Evolutionary conservation across 2,113 vertebrate species (phyloP), one percentile per base, ranked within the genome.

Genomic region (Theristicus caerulescens): DNA sequence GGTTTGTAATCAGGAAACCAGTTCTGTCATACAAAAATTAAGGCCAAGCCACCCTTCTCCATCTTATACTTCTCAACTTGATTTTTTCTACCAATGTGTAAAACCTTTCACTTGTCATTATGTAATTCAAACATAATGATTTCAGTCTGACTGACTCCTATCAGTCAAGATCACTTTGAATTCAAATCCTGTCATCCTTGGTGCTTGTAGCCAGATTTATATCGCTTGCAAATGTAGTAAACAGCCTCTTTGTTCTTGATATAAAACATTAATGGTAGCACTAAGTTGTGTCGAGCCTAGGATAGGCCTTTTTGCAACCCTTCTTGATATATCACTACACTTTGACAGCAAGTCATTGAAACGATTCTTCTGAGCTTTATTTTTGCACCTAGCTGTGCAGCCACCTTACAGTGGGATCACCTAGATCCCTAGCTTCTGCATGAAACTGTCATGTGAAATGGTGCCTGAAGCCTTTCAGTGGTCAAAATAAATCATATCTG

Each of bases 401-500:
- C 36, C 65, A 62, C 77, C 76, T 91, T 69, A 29, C 65, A 64
- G 65, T 17, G 55, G 58, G 21, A 94, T 70, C 59, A 76, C 47
- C 64, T 86, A 78, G 72, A 78, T 78, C 64, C 38, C 32, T 38
- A 71, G n/a, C 22, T 94, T 55, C 69, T 82, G 42, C 2, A 4
- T 52, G 59, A 84, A 89, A 76, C 69, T 82, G 77, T 67, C 94
- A 61, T 61, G 61, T 59, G 59, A 96, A 94, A 91, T 67, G 65
- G 47, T 86, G n/a, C 73, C 86, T 91, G 66, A 91, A 96, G 91
- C 21, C n/a, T 82, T 86, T 52, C 42, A 52, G 12, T 42, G 57
- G 65, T 91, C 95, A 86, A 91, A 93, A 84, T 51, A 86, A 86
- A 94, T 95, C 52, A 51, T 74, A 81, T 95, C 86, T 93, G 22